Evolutionary conservation across 2,797 vertebrate genomes (phyloP), one percentile per base, ranked within the genome.

Genomic region (Poecilia velifera): DNA sequence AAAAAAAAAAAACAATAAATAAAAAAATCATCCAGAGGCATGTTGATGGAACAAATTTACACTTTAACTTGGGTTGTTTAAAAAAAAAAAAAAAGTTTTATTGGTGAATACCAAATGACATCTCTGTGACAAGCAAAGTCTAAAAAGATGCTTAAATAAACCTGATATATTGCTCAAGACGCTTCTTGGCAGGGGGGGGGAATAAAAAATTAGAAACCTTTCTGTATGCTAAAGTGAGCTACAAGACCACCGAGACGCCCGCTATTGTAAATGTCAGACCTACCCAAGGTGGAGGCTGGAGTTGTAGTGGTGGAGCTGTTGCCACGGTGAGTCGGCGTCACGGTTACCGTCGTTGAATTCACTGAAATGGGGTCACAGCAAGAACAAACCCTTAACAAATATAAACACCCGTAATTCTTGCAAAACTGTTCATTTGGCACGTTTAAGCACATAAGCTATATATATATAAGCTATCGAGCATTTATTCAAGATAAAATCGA

Each of bases 221-320:
- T 45, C 43, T 8, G 43, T 12, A 28, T 3, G 3, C 59, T 70
- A 6, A n/a, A 8, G 6, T 16, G 25, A 41, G 72, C 3, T 22
- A 6, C 28, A 51, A 80, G 71, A 70, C 3, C 10, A 10, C n/a
- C 45, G 75, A 76, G 72, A 4, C 12, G 20, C 55, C 22, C 12
- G 16, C 64, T 22, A 13, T 16, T 28, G 10, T 16, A 13, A 51
- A 31, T 43, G 20, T 57, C 16, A 72, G 22, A 76, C 76, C 89
- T 88, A 95, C 94, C 43, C 72, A 92, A 16, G 76, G 84, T n/a
- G 31, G 84, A 2, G 28, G 76, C 0, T 25, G 84, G 0, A 8
- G 80, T 0, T 0, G 53, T 3, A 22, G 36, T 39, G 4, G 10
- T n/a, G 62, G 82, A 73, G 64, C 0, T 8, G 77, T 76, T 91